Evolutionary conservation across 92 coral and sea anemone species (phyloP).

Genomic region (Phenganax marumi): DNA sequence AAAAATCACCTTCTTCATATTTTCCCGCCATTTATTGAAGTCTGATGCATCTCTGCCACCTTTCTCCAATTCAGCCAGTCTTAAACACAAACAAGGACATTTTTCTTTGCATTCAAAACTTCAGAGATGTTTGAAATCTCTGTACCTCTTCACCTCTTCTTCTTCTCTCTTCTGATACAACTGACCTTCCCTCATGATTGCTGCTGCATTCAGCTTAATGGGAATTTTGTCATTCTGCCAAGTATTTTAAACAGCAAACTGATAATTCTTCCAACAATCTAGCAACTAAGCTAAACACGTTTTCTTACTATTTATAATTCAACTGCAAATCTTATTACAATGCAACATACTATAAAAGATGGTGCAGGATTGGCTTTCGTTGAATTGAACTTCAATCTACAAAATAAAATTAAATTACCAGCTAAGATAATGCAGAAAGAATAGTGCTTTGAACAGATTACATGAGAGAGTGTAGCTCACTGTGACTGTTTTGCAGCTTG

Average conservation of each 20-base stretch:
- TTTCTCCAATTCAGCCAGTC: constrained; percentile 79
- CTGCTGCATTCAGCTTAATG: constrained; percentile 86
- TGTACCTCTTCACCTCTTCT: constrained; percentile 78
- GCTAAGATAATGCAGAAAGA: no score
- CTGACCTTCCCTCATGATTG: constrained; percentile 94
- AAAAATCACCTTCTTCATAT: constrained; percentile 62
- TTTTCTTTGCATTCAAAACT: neutral
- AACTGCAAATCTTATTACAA: neutral
- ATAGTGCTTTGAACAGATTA: neutral
- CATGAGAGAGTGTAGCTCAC: constrained; percentile 43
- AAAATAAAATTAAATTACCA: neutral
- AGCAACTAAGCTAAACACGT: no score
- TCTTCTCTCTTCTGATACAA: constrained; percentile 91
- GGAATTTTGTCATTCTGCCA: constrained; percentile 79
- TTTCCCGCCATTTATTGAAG: constrained; percentile 90
- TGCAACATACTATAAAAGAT: constrained; percentile 66
- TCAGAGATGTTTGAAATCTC: neutral
- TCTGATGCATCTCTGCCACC: constrained; percentile 97
- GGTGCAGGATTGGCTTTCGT: constrained; percentile 71
- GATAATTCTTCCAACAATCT: neutral
- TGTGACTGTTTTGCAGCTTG: constrained; percentile 73
- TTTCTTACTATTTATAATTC: no score
- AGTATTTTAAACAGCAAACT: neutral
- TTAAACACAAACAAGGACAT: constrained; percentile 13
- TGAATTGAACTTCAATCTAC: constrained; percentile 79